These are phyloP conservation scores for Chascanopsetta lugubris DNA, from an alignment of 2,113 vertebrate species.

Conservation along the genomic window DNA sequence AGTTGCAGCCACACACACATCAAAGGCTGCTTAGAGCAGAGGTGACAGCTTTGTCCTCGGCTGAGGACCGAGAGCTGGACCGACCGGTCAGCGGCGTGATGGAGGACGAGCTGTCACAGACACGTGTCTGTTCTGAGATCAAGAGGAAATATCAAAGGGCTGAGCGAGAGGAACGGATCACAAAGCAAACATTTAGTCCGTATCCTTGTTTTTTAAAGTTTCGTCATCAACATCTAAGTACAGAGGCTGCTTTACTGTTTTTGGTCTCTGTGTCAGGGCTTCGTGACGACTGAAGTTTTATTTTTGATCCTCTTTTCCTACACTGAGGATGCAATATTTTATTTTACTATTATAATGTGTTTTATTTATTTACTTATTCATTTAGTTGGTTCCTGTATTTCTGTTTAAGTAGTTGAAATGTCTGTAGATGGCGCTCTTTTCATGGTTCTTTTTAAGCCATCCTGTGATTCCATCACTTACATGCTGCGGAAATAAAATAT, in stretches of 20 bases:
- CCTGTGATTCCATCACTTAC: not conserved
- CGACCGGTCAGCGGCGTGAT: constrained; percentile 40
- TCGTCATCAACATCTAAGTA: too few species aligned
- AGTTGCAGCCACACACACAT: constrained; percentile 33
- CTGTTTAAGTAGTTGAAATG: not conserved
- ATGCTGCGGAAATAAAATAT: not conserved
- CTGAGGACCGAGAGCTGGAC: constrained; percentile 15
- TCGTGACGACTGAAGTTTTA: not conserved
- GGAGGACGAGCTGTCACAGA: constrained; percentile 28
- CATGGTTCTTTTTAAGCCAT: not conserved
- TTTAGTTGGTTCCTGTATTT: not conserved
- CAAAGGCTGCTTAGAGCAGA: constrained; percentile 41
- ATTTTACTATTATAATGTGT: too few species aligned
- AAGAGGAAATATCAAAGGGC: too few species aligned
- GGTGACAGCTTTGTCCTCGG: not conserved
- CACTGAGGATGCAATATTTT: not conserved
- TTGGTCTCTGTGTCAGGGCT: not conserved
- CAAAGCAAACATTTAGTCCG: too few species aligned
- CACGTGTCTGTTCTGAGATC: too few species aligned
- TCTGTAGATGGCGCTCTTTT: not conserved
- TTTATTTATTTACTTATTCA: not conserved
- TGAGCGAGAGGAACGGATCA: too few species aligned
- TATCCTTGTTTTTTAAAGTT: too few species aligned
- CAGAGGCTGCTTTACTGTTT: not conserved
- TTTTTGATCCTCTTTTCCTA: not conserved